Conservation (phyloP, 2,888 invertebrate species). For the Chrysolina americana region DNA sequence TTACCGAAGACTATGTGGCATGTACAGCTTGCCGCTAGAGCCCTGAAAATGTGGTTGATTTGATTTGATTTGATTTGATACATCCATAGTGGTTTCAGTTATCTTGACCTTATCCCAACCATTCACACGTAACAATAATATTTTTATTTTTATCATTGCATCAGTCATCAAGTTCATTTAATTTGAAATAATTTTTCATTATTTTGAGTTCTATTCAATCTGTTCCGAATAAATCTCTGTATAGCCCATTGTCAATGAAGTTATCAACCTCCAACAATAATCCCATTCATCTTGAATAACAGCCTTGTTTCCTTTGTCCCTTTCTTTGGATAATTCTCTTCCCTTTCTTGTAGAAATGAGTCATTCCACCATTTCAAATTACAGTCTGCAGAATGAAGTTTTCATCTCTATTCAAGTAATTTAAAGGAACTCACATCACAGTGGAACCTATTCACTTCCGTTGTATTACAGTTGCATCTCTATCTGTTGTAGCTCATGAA, state of each 20-base stretch:
- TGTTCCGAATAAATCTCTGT: too few species aligned
- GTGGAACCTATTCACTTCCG: not conserved
- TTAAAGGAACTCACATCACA: constrained; percentile 3
- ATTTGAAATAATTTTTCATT: too few species aligned
- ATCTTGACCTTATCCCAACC: too few species aligned
- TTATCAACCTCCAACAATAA: not conserved
- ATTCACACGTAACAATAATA: not conserved
- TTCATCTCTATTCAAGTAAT: constrained; percentile 5
- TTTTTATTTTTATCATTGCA: not conserved
- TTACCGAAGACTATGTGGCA: too few species aligned
- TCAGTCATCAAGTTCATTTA: too few species aligned
- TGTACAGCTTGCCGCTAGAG: too few species aligned
- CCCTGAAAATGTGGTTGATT: too few species aligned
- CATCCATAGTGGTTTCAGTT: too few species aligned
- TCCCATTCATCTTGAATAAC: not conserved
- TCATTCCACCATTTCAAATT: not conserved
- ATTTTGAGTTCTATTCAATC: not conserved
- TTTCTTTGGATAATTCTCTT: not conserved
- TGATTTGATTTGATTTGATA: too few species aligned
- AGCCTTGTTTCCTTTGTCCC: not conserved
- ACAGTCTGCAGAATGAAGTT: constrained; percentile 4
- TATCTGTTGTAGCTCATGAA: constrained; percentile 5
- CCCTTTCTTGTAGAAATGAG: not conserved
- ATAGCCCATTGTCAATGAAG: too few species aligned
- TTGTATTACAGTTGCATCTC: constrained; percentile 15